Percentiles rank a stretch among this genome's conserved stretches.
phyloP scores from a whole-genome alignment of 2,888 invertebrate species.

The Tenthredo livida region DNA sequence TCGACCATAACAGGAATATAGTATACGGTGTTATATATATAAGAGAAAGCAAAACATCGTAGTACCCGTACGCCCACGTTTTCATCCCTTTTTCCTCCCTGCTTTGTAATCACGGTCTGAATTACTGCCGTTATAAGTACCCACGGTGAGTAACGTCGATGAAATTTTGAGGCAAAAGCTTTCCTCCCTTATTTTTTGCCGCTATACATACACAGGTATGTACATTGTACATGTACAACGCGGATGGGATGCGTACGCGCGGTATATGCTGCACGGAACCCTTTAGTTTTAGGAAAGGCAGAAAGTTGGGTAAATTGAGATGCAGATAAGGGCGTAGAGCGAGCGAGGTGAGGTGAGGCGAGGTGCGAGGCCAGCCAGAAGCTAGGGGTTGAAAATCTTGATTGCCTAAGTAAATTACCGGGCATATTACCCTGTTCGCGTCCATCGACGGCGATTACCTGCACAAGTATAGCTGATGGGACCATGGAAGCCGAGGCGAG shows the following conservation, averaged over 20 bases:
- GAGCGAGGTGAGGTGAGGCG: no score
- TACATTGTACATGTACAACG: not conserved
- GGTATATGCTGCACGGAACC: not conserved
- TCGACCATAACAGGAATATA: not conserved
- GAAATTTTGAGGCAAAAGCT: not conserved
- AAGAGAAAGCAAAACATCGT: not conserved
- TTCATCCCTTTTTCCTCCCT: not conserved
- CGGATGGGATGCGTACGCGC: not conserved
- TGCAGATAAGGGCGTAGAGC: not conserved
- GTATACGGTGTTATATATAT: not conserved
- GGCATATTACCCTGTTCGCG: not conserved
- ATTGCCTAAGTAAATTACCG: constrained; percentile 44
- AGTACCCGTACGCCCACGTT: not conserved
- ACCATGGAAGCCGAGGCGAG: not conserved
- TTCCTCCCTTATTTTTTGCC: not conserved
- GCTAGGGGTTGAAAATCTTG: constrained; percentile 24
- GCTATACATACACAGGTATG: not conserved
- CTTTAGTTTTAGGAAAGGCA: not conserved
- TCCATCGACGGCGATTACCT: constrained; percentile 36
- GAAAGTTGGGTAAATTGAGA: constrained; percentile 33
- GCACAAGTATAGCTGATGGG: not conserved
- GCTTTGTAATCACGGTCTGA: constrained; percentile 3
- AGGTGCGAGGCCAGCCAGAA: not conserved
- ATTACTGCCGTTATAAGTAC: not conserved
- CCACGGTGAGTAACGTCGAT: not conserved